Conservation (phyloP, 2,888 invertebrate species). For the Pristionchus maxplancki region DNA sequence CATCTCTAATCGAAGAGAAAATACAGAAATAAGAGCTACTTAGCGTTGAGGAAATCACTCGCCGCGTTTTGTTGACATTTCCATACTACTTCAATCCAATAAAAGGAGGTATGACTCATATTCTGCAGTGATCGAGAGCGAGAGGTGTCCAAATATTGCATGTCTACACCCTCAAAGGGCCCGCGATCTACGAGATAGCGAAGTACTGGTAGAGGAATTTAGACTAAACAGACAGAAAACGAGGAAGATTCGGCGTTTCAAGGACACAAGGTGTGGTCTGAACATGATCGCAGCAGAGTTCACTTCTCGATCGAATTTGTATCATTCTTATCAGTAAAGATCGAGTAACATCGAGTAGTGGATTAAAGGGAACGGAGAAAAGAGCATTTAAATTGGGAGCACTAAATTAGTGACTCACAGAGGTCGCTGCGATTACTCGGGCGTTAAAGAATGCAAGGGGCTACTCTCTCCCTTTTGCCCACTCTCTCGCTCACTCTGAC, state of each 20-base stretch:
- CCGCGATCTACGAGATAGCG: not conserved
- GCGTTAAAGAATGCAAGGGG: not conserved
- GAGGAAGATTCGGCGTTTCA: not conserved
- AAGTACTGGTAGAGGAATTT: not conserved
- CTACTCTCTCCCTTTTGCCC: too few relatives aligned
- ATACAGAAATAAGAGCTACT: too few relatives aligned
- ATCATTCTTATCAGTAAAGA: not conserved
- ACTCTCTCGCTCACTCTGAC: too few relatives aligned
- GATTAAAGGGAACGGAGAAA: too few relatives aligned
- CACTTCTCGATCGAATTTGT: not conserved
- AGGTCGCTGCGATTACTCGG: not conserved
- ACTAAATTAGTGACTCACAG: not conserved
- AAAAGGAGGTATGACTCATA: not conserved
- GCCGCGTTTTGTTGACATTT: not conserved
- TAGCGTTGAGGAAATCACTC: not conserved
- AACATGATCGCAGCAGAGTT: not conserved
- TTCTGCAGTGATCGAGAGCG: not conserved
- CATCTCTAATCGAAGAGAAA: too few relatives aligned
- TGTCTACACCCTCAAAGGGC: not conserved
- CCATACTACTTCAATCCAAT: constrained; percentile 1
- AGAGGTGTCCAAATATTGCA: not conserved
- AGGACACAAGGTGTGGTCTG: not conserved
- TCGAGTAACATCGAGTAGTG: not conserved
- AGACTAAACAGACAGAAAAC: too few relatives aligned
- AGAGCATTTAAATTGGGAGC: too few relatives aligned